Conservation (phyloP, 2,113 vertebrate species). For the Donacobius atricapilla region DNA sequence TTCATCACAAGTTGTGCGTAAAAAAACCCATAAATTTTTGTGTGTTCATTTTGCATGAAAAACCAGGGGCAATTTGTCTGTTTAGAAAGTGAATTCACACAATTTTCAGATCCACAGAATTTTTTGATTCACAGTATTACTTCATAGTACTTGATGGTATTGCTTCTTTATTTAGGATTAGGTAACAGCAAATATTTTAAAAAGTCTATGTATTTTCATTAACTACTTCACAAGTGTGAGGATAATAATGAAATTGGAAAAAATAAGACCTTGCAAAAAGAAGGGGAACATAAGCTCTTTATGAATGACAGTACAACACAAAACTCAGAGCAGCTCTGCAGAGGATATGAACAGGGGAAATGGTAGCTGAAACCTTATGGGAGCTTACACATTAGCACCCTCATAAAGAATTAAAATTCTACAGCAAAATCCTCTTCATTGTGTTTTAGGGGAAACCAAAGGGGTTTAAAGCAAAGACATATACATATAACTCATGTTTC, state of each 20-base stretch:
- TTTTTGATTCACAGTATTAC: not conserved
- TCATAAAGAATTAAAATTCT: not conserved
- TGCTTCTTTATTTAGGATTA: not conserved
- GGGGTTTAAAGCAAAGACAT: not conserved
- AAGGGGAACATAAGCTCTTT: not conserved
- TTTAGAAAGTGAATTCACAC: not conserved
- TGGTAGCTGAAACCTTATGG: not conserved
- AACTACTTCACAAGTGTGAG: not conserved
- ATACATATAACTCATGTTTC: not conserved
- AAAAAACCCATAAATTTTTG: fast-evolving
- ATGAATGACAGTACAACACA: not conserved
- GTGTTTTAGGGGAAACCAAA: not conserved
- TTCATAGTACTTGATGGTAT: not conserved
- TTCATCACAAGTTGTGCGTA: not conserved
- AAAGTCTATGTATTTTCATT: not conserved
- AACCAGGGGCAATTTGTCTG: not conserved
- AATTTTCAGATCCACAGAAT: not conserved
- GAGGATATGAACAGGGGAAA: not conserved
- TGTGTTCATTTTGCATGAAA: not conserved
- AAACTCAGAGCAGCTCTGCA: not conserved
- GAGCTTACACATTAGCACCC: not conserved
- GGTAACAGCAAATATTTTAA: not conserved
- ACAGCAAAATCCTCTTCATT: not conserved
- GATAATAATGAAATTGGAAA: not conserved
- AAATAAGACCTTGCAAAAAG: not conserved